Evolutionary conservation across 2,888 invertebrate genomes (phyloP).

Genomic region (Lamellibrachia columna): DNA sequence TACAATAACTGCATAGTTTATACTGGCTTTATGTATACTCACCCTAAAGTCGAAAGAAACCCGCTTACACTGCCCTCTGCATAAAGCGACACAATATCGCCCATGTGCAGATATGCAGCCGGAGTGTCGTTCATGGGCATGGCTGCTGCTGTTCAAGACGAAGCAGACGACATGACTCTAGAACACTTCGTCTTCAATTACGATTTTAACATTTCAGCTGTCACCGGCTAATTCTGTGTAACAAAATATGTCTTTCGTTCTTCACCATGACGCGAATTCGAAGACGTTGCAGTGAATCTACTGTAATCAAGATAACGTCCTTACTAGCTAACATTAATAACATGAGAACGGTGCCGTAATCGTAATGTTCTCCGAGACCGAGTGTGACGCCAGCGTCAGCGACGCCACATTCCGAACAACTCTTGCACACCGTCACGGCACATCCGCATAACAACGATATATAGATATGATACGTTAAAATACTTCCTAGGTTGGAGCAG

Average conservation of each 20-base stretch:
- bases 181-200: no score
- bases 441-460: background rate
- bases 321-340: no score
- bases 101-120: slow-evolving; percentile 91
- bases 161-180: background rate
- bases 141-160: background rate
- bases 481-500: background rate
- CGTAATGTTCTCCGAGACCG: background rate
- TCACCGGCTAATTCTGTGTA: no score
- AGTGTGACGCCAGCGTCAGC: no score
- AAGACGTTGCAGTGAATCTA: no score
- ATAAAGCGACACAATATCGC: slow-evolving; percentile 97
- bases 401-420: no score
- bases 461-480: background rate
- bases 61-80: slow-evolving; percentile 89
- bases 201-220: no score
- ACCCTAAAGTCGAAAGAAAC: slow-evolving; percentile 98
- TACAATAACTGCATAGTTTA: background rate
- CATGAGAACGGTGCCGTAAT: background rate
- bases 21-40: slow-evolving; percentile 60
- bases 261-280: no score
- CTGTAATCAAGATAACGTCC: no score
- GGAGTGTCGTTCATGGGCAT: slow-evolving; percentile 49
- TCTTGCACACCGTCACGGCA: background rate
- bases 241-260: no score